phyloP scores from a whole-genome alignment of 2,113 vertebrate species.

The Calypte anna region DNA sequence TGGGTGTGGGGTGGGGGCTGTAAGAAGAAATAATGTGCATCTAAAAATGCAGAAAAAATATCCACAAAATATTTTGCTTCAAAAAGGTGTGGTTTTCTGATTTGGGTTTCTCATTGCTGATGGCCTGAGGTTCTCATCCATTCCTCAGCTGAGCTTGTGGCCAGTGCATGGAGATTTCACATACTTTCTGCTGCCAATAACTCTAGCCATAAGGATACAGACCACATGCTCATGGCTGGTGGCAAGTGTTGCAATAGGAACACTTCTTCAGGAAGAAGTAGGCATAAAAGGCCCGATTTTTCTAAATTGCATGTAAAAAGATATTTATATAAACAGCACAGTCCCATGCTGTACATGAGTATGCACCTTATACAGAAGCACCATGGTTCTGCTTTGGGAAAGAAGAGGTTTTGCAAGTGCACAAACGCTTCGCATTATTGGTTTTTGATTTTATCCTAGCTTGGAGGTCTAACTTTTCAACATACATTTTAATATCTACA shows the following conservation, averaged over 20 bases:
- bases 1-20: background rate
- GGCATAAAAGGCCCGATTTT: background rate
- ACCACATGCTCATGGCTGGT: background rate
- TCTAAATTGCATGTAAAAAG: background rate
- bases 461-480: background rate
- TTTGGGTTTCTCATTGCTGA: background rate
- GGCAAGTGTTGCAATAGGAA: background rate
- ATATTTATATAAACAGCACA: background rate
- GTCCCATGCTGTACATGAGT: background rate
- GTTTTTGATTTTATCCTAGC: background rate
- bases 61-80: background rate
- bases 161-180: accelerated
- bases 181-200: background rate
- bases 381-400: background rate
- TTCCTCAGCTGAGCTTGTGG: background rate
- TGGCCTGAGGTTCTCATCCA: background rate
- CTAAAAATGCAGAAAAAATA: background rate
- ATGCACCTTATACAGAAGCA: background rate
- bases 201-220: accelerated
- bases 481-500: background rate
- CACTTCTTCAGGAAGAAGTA: background rate
- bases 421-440: background rate
- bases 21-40: background rate
- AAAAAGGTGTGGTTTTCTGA: background rate
- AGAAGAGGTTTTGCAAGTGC: background rate